Percentiles rank a stretch among this genome's conserved stretches.
Evolutionary conservation across 2,888 invertebrate genomes (phyloP).

Genomic region (Parnassius orleans): DNA sequence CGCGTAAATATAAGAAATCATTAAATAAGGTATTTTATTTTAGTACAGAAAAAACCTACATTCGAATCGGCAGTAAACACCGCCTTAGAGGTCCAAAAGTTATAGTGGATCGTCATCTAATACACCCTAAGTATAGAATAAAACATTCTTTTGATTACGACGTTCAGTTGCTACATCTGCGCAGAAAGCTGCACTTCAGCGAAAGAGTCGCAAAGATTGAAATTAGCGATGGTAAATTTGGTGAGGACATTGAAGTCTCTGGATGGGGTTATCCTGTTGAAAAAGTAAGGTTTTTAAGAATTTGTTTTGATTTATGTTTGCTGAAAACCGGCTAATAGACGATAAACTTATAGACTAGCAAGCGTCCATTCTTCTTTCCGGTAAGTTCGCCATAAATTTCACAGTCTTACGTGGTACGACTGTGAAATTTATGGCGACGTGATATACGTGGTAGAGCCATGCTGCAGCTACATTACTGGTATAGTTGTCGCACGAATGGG

Average conservation of each 20-base stretch:
- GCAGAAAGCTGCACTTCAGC: slow-evolving; percentile 39
- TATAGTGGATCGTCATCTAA: slow-evolving; percentile 40
- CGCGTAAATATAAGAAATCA: no score
- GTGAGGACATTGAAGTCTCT: slow-evolving; percentile 41
- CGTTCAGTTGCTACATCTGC: slow-evolving; percentile 48
- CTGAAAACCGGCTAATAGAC: no score
- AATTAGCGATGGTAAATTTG: slow-evolving; percentile 40
- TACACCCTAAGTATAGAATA: slow-evolving; percentile 50
- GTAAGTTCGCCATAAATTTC: no score
- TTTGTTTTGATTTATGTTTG: no score
- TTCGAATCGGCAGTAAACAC: slow-evolving; percentile 50
- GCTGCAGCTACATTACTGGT: no score
- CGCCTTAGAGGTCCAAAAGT: slow-evolving; percentile 44
- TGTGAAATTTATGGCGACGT: no score
- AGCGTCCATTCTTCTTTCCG: no score
- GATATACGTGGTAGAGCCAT: no score
- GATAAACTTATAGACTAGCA: no score
- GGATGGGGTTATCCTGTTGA: slow-evolving; percentile 65
- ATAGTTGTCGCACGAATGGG: no score
- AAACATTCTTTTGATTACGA: slow-evolving; percentile 59
- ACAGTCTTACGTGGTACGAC: no score
- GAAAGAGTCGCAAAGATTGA: slow-evolving; percentile 38
- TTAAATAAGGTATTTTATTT: no score
- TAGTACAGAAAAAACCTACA: slow-evolving; percentile 41
- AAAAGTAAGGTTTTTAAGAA: slow-evolving; percentile 40